Evolutionary conservation across 2,888 invertebrate genomes (phyloP), one percentile per base, ranked within the genome.

Genomic region (Polydrusus pterygomalis): DNA sequence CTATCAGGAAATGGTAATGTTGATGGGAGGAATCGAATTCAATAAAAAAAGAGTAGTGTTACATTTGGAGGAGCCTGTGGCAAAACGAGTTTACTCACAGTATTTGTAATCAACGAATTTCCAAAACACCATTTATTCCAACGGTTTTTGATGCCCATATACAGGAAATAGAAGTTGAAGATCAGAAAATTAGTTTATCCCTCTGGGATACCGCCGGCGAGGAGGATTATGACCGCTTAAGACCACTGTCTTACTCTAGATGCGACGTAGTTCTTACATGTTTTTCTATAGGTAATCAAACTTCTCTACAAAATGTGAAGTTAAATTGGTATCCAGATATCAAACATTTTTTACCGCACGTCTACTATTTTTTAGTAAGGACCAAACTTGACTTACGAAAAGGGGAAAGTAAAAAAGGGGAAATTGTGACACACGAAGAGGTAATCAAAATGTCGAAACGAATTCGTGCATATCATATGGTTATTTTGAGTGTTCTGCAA

Each of bases 311-410:
- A 81, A 92, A 92, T 82, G 90, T 92, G 77, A 89, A 89, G 17
- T 90, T 91, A 82, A 92, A 91, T 83, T 92, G 92, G 92, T 90
- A 89, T 38, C 91, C 91, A 0, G 92, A 92, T 87, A 88, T 90
- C 3, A 87, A 86, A 79, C 91, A 92, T 84, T 91, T 91, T 84
- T 91, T 91, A 83, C 91, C 91, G 2, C 89, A 89, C 82, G 91
- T 91, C 45, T 91, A 91, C 34, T 90, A 91, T 78, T 90, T 92
- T 79, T 86, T 92, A 69, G 91, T 92, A 30, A 92, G 91, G 54
- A 92, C 90, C 87, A 92, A 92, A 87, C 87, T 89, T 78, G 91
- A 89, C 83, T 83, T 89, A 62, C 83, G 89, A 47, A 87, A 85
- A 79, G 87, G 89, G 80, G 25, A 20, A 5, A 18, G n/a, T 0